phyloP scores from a whole-genome alignment of 2,113 vertebrate genomes.

The Gymnocephalus cernua region DNA sequence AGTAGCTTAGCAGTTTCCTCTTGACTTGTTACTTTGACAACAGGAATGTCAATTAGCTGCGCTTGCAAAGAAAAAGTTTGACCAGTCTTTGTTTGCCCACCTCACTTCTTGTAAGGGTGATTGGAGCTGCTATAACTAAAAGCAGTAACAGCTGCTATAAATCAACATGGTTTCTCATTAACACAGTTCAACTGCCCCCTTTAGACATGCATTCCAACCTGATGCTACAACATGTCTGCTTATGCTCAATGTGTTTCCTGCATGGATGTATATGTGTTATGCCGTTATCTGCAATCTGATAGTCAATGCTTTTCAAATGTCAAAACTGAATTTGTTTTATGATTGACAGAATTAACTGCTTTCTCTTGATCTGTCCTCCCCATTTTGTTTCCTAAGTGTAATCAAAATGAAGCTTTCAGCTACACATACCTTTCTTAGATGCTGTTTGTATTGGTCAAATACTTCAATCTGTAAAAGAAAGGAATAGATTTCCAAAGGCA shows the following conservation, averaged over 20 bases:
- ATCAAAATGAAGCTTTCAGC: not conserved
- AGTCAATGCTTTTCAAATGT: not conserved
- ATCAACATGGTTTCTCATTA: conserved; percentile 62
- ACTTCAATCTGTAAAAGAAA: not conserved
- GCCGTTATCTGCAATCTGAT: not conserved
- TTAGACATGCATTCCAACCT: conserved; percentile 47
- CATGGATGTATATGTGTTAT: not conserved
- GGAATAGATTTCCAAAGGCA: not conserved
- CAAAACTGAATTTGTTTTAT: not conserved
- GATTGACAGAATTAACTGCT: not conserved
- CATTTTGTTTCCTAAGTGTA: not conserved
- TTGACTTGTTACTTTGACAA: conserved; percentile 81
- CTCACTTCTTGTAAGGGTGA: conserved; percentile 52
- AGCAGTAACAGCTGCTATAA: conserved; percentile 62
- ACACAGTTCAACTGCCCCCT: conserved; percentile 14
- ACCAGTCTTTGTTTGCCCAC: conserved; percentile 57
- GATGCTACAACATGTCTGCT: conserved; percentile 13
- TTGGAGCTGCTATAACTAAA: conserved; percentile 47
- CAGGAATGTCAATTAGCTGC: conserved; percentile 76
- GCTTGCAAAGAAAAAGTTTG: conserved; percentile 56
- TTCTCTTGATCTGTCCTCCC: not conserved
- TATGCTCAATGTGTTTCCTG: not conserved
- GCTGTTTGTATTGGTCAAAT: not conserved
- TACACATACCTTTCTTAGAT: not conserved
- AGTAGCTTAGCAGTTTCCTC: conserved; percentile 62